These are phyloP conservation scores for Stigmatopora nigra DNA, from an alignment of 2,113 vertebrate genomes.

Conservation along the genomic window DNA sequence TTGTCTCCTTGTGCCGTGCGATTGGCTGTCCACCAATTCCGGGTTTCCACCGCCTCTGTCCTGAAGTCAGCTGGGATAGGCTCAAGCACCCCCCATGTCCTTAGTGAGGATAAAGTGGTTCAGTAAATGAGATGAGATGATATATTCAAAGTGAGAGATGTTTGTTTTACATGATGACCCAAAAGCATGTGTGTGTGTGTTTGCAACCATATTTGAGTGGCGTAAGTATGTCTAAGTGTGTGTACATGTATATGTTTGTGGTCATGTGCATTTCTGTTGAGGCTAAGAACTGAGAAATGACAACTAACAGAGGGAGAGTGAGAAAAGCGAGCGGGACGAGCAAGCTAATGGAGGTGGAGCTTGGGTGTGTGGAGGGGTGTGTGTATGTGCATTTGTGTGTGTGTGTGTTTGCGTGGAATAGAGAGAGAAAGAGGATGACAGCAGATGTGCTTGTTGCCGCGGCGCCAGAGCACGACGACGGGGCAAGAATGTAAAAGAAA, in stretches of 20 bases:
- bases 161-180: no score
- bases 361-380: constrained; percentile 2
- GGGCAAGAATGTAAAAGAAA: constrained; percentile 43
- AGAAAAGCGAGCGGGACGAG: constrained; percentile 42
- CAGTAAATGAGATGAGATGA: no score
- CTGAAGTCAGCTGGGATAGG: no score
- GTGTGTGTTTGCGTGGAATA: constrained; percentile 20
- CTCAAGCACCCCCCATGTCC: no score
- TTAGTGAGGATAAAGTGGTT: no score
- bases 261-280: not conserved
- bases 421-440: constrained; percentile 31
- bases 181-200: not conserved
- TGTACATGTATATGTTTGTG: not conserved
- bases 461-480: constrained; percentile 52
- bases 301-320: constrained; percentile 27
- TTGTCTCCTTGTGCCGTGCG: no score
- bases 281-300: constrained; percentile 16
- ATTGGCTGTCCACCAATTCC: no score
- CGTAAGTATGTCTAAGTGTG: constrained; percentile 4
- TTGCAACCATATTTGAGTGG: not conserved
- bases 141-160: no score
- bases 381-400: constrained; percentile 30
- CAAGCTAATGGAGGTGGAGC: constrained; percentile 53
- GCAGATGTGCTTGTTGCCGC: constrained; percentile 56
- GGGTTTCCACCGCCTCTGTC: no score